phyloP scores from a whole-genome alignment of 2,888 invertebrate genomes.

The Volucella inflata region DNA sequence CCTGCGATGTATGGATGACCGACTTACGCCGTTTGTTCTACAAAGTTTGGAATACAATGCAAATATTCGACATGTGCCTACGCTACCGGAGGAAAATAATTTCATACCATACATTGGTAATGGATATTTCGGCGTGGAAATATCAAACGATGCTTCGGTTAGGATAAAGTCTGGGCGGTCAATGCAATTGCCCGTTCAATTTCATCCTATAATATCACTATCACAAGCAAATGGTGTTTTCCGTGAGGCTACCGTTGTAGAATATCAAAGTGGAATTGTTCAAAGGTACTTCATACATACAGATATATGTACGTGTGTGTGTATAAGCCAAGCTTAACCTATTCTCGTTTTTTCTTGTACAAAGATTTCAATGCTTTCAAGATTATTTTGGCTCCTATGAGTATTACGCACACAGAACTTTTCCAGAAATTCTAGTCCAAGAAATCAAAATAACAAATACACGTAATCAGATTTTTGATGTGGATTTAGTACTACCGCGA shows the following conservation, averaged over 20 bases:
- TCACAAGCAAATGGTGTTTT: slow-evolving; percentile 85
- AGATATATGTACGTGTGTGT: too few relatives aligned
- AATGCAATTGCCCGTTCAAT: slow-evolving; percentile 87
- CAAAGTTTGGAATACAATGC: slow-evolving; percentile 88
- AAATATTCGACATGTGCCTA: slow-evolving; percentile 87
- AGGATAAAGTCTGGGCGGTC: slow-evolving; percentile 88
- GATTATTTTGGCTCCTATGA: slow-evolving; percentile 87
- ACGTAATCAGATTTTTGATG: slow-evolving; percentile 85
- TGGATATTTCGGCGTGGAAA: slow-evolving; percentile 88
- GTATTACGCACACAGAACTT: slow-evolving; percentile 91
- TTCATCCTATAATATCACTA: slow-evolving; percentile 87
- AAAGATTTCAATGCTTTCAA: slow-evolving; percentile 88
- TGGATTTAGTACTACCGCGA: slow-evolving; percentile 87
- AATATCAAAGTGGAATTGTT: slow-evolving; percentile 88
- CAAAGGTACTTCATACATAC: slow-evolving; percentile 79
- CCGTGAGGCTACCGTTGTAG: slow-evolving; percentile 88
- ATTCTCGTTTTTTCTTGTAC: slow-evolving; percentile 68
- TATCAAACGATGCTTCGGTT: slow-evolving; percentile 87
- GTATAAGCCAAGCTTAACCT: background rate
- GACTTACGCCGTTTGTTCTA: slow-evolving; percentile 86
- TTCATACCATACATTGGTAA: slow-evolving; percentile 91
- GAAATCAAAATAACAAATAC: slow-evolving; percentile 91
- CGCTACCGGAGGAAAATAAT: slow-evolving; percentile 85
- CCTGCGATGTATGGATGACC: slow-evolving; percentile 88
- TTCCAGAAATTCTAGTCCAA: slow-evolving; percentile 92